Base-by-base conservation (phyloP, 2,797 vertebrate species). In the Babyrousa celebensis region DNA sequence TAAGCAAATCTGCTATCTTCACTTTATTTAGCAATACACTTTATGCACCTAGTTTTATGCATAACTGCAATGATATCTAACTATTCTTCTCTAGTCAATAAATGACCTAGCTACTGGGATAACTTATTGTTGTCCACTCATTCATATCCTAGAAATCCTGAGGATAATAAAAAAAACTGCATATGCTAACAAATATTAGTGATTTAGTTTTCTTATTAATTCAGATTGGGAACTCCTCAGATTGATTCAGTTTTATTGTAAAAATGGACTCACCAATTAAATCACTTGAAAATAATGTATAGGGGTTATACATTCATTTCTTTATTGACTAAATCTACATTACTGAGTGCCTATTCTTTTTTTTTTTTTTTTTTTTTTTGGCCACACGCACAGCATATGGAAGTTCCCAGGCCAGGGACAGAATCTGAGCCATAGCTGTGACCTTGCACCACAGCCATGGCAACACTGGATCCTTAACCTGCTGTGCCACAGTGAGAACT, bases 81-180 rank as follows among this genome's bases (percentile, higher is more conserved):
- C 97, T 92, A 89, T 91, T 89, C 85, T 96, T 97, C 91, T 96
- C 91, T 91, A 77, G 40, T 89, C 48, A 79, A 17, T 86, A 79
- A 75, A 91, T 75, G 65, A 95, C 20, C 89, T 88, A 96, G 89
- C 85, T 94, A 71, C 65, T 62, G 17, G 83, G 71, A 21, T 62
- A 83, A 63, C 63, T 93, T 84, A 90, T 12, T 95, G 65, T 36
- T 82, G 48, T 79, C 74, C 54, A 29, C 56, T 89, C 83, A 36
- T 85, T 93, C 84, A 6, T 74, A 36, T 83, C 82, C 40, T 16
- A 29, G 80, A n/a, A 82, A 52, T 65, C 75, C 52, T 60, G 27
- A 91, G 80, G 84, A 67, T 56, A 75, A 72, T 70, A 94, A 97
- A 48, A 48, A 48, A 48, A 91, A 93, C 48, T 58, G 15, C 29